Base-by-base conservation (phyloP, 1,140 invertebrate genomes). In the Drosophila guanche region DNA sequence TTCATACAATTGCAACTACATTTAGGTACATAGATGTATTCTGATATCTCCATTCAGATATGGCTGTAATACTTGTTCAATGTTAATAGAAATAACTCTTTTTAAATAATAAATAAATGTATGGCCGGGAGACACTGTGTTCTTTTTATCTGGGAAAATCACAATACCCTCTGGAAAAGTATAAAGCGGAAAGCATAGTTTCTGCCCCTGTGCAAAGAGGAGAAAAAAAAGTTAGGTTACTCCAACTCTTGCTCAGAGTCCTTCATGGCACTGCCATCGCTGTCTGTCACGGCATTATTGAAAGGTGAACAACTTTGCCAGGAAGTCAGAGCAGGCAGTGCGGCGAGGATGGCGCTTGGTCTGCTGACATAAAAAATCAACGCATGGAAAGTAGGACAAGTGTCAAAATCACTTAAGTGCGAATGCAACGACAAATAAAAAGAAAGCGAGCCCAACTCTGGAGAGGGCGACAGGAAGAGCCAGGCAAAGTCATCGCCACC, bases 371-470 rank as follows among this genome's bases (percentile, higher is more conserved):
- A 85, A 86, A 85, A 76, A 85, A 85, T 86, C 81, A 85, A 85
- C 81, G 81, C 81, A 85, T 85, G 81, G 77, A 85, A 85, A 85
- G 81, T 85, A 65, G 81, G 81, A 85, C 81, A 85, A 85, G 81
- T 85, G 81, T 85, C 81, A 85, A 85, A 85, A 85, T 85, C 81
- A 85, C 81, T 85, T 85, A 85, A 85, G 81, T 81, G 81, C 81
- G 81, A 85, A 85, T 84, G 76, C 78, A 72, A 81, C 61, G 77
- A 77, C 76, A 84, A 84, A 84, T 86, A 86, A 74, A 80, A 85
- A 86, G 80, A 80, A 84, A 84, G 72, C 76, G 66, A 79, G 62
- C 57, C 70, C 70, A 69, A 57, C 53, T 37, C 7, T n/a, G 48
- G 41, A 42, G 22, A 27, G 46, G 23, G 51, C 33, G 51, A 51